A percentile compares a stretch with the other conserved stretches of the same genome.
Conservation (phyloP, 2,888 invertebrate species). For the Didymodactylos carnosus region DNA sequence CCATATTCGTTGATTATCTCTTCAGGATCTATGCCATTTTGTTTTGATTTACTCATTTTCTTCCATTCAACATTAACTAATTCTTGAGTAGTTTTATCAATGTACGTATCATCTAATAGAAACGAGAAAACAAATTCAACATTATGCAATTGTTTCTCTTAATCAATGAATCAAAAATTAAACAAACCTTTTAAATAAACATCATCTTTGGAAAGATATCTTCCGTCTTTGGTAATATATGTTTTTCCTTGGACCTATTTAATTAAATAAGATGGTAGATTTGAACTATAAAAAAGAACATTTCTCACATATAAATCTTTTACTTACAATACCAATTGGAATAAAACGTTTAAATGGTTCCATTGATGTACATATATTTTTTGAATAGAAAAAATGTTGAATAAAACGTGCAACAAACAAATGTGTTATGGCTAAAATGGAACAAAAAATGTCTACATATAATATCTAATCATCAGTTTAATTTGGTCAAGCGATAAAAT, state of each 20-base stretch:
- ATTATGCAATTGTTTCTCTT: too few relatives aligned
- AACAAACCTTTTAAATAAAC: conserved; percentile 38
- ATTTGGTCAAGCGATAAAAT: neutral
- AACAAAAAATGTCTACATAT: neutral
- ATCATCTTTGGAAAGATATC: conserved; percentile 52
- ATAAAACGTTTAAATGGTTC: conserved; percentile 15
- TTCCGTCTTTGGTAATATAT: conserved; percentile 47
- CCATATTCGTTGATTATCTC: conserved; percentile 59
- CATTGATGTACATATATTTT: neutral
- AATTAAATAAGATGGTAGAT: neutral
- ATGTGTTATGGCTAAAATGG: conserved; percentile 58
- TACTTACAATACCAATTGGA: neutral
- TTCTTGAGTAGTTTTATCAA: neutral
- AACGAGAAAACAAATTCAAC: neutral
- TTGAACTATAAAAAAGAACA: neutral
- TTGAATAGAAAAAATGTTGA: conserved; percentile 3
- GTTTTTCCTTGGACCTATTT: conserved; percentile 27
- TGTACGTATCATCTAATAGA: neutral
- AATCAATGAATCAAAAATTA: too few relatives aligned
- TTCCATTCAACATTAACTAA: conserved; percentile 38
- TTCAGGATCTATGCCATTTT: conserved; percentile 79
- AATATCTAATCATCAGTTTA: neutral
- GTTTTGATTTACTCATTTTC: conserved; percentile 97
- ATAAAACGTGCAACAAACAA: conserved; percentile 88
- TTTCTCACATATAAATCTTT: neutral